A percentile compares a stretch with the other conserved stretches of the same genome.
phyloP scores from a whole-genome alignment of 2,888 invertebrate genomes.

The Caenorhabditis sinica region DNA sequence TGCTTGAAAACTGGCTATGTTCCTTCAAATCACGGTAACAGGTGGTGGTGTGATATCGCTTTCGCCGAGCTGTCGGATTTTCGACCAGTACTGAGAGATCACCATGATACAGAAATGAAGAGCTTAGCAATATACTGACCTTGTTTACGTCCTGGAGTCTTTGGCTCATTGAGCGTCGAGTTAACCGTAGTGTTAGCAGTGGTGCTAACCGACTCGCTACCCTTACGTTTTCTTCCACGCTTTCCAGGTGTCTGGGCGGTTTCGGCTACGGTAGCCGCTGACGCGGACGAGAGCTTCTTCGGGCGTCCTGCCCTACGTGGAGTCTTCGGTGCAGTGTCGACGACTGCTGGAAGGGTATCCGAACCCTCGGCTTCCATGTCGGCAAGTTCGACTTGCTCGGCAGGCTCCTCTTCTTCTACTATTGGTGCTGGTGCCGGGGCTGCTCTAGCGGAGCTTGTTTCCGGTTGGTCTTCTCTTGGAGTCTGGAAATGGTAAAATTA shows the following conservation, averaged over 20 bases:
- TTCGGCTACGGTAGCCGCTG: slow-evolving; percentile 3
- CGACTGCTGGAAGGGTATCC: slow-evolving; percentile 22
- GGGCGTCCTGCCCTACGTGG: slow-evolving; percentile 39
- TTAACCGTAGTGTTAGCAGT: slow-evolving; percentile 51
- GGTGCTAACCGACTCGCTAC: slow-evolving; percentile 59
- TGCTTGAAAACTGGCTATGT: too few species aligned
- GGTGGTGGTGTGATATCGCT: too few species aligned
- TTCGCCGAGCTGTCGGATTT: too few species aligned
- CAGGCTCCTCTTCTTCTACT: slow-evolving; percentile 50
- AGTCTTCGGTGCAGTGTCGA: slow-evolving; percentile 47
- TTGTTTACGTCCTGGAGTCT: slow-evolving; percentile 60
- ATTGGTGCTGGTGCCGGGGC: slow-evolving; percentile 1
- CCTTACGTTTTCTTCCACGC: slow-evolving; percentile 64
- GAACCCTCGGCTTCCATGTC: slow-evolving; percentile 44
- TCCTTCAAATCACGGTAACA: too few species aligned
- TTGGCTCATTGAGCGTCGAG: slow-evolving; percentile 49
- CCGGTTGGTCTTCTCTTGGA: slow-evolving; percentile 49
- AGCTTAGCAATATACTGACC: slow-evolving; percentile 20
- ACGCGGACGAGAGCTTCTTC: slow-evolving; percentile 7
- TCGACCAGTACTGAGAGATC: too few species aligned
- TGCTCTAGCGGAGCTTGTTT: slow-evolving; percentile 27
- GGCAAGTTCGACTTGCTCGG: slow-evolving; percentile 53
- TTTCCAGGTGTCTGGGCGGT: slow-evolving; percentile 57
- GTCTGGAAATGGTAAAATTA: slow-evolving; percentile 2
- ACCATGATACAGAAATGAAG: too few species aligned